These are phyloP conservation scores for Xanthia togata DNA, from an alignment of 2,888 invertebrate genomes.

Conservation along the genomic window DNA sequence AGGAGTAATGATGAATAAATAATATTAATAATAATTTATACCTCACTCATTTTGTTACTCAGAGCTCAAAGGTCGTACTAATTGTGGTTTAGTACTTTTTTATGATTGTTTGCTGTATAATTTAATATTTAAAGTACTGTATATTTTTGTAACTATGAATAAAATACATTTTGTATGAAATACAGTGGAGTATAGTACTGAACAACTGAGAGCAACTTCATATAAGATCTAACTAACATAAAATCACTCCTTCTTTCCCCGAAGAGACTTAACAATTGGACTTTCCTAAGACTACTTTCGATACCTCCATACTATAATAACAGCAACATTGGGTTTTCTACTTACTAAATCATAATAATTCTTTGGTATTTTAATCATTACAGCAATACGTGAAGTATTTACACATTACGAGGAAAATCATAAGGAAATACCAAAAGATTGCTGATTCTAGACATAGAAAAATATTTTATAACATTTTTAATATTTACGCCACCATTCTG, in stretches of 20 bases:
- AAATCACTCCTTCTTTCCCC: no score
- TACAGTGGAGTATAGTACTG: not conserved
- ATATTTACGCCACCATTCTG: not conserved
- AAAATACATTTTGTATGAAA: not conserved
- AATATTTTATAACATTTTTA: no score
- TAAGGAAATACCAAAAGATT: not conserved
- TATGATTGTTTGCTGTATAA: not conserved
- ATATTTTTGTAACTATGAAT: not conserved
- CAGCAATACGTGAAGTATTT: not conserved
- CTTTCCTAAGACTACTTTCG: not conserved
- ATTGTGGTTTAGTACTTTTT: not conserved
- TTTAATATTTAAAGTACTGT: not conserved
- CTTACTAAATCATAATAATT: not conserved
- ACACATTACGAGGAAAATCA: conserved; percentile 2
- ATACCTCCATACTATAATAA: not conserved
- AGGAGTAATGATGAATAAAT: no score
- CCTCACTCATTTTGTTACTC: not conserved
- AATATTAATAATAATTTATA: no score
- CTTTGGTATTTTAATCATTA: not conserved
- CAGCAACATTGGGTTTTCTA: not conserved
- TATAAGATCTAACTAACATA: not conserved
- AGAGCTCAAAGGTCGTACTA: not conserved
- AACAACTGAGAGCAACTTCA: not conserved
- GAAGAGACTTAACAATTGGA: not conserved
- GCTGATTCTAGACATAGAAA: no score